These are phyloP conservation scores for Ectemnius lituratus DNA, from an alignment of 2,888 invertebrate genomes.

Conservation along the genomic window DNA sequence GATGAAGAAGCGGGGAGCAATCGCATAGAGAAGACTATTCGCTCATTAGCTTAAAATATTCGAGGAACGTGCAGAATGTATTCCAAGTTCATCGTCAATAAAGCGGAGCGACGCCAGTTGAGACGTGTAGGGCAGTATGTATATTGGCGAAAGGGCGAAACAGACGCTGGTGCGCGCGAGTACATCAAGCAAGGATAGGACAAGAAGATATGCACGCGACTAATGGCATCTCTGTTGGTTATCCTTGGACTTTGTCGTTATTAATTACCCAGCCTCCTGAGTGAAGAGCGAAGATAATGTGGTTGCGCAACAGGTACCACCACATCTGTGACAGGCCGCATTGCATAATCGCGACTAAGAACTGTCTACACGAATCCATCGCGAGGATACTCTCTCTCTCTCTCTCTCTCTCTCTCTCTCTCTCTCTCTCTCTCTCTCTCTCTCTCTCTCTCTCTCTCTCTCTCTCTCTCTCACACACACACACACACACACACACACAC, in stretches of 20 bases:
- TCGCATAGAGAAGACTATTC: too few species aligned
- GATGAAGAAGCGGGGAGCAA: too few species aligned
- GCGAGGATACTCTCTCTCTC: too few species aligned
- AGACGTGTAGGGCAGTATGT: neutral
- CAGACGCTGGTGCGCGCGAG: neutral
- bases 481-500: too few species aligned
- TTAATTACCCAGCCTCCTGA: conserved; percentile 76
- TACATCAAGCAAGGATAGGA: neutral
- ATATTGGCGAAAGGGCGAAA: conserved; percentile 21
- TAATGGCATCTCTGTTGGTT: conserved; percentile 51
- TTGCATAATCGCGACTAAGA: conserved; percentile 66
- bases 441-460: too few species aligned
- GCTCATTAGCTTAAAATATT: too few species aligned
- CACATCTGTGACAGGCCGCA: conserved; percentile 63
- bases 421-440: too few species aligned
- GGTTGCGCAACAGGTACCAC: conserved; percentile 75
- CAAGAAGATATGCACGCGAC: conserved; percentile 32
- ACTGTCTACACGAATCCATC: conserved; percentile 46
- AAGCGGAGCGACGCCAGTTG: neutral
- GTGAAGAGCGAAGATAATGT: conserved; percentile 73
- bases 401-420: too few species aligned
- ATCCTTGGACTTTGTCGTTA: conserved; percentile 76
- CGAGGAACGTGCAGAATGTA: too few species aligned
- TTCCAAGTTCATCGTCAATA: too few species aligned
- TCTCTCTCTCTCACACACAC: too few species aligned